A percentile compares a stretch with the other conserved stretches of the same genome.
Evolutionary conservation across 2,113 vertebrate genomes (phyloP).

Genomic region (Fulmarus glacialis): DNA sequence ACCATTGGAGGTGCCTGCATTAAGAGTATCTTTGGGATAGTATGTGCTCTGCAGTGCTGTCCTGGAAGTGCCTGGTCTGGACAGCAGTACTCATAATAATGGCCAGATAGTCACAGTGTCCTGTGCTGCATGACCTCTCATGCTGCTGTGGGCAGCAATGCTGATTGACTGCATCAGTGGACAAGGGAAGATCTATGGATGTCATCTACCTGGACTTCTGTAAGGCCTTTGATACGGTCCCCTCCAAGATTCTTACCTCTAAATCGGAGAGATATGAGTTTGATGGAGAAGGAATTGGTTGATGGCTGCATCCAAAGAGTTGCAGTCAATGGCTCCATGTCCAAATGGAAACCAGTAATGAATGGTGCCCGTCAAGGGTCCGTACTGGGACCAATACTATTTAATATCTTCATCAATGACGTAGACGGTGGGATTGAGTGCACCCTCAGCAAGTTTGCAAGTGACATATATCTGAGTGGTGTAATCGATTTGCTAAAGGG

Average conservation of each 20-base stretch:
- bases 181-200: not conserved
- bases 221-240: not conserved
- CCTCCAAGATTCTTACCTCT: not conserved
- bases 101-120: not conserved
- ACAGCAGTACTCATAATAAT: not conserved
- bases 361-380: not conserved
- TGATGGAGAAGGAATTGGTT: not conserved
- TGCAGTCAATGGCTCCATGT: not conserved
- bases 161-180: not conserved
- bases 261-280: not conserved
- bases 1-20: not conserved
- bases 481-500: not conserved
- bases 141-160: not conserved
- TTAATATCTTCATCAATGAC: not conserved
- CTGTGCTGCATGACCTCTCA: not conserved
- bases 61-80: not conserved
- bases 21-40: not conserved
- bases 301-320: not conserved
- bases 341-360: not conserved
- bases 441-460: not conserved
- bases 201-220: not conserved
- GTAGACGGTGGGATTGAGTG: not conserved
- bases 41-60: not conserved
- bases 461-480: not conserved
- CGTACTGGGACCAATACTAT: not conserved